phyloP scores from a whole-genome alignment of 2,113 vertebrate genomes.

The Drymodes brunneopygia region DNA sequence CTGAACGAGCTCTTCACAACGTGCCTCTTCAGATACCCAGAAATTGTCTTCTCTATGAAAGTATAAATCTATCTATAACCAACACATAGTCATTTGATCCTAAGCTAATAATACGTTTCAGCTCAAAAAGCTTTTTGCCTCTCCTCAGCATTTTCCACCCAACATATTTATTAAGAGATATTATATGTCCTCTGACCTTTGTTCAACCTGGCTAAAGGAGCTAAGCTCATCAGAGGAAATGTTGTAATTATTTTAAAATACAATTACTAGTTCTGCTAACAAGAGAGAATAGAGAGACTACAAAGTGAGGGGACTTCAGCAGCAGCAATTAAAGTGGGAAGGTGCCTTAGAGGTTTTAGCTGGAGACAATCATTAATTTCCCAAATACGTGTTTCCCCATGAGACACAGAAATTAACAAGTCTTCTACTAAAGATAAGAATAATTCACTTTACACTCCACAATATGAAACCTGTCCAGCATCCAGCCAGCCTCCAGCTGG shows the following conservation, averaged over 20 bases:
- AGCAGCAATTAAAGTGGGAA: background rate
- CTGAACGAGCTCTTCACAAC: fast-evolving
- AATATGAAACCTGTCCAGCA: background rate
- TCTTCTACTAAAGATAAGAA: background rate
- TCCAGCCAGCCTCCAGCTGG: background rate
- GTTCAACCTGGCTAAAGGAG: background rate
- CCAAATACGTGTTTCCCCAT: background rate
- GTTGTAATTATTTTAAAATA: slow-evolving; percentile 12
- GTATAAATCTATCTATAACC: background rate
- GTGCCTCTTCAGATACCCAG: background rate
- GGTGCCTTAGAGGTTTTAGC: background rate
- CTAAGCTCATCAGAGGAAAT: background rate
- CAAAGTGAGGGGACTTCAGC: background rate
- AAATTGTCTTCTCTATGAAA: background rate
- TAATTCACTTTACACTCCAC: background rate
- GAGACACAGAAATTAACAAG: background rate
- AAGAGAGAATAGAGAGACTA: background rate
- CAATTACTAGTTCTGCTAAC: slow-evolving; percentile 3
- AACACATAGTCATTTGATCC: background rate
- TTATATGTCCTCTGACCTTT: background rate
- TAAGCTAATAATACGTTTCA: background rate
- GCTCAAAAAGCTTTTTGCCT: background rate
- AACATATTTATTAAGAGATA: background rate
- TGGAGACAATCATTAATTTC: background rate
- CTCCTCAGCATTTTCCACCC: background rate